Evolutionary conservation across 2,797 vertebrate species (phyloP).

Genomic region (Syngnathus acus): DNA sequence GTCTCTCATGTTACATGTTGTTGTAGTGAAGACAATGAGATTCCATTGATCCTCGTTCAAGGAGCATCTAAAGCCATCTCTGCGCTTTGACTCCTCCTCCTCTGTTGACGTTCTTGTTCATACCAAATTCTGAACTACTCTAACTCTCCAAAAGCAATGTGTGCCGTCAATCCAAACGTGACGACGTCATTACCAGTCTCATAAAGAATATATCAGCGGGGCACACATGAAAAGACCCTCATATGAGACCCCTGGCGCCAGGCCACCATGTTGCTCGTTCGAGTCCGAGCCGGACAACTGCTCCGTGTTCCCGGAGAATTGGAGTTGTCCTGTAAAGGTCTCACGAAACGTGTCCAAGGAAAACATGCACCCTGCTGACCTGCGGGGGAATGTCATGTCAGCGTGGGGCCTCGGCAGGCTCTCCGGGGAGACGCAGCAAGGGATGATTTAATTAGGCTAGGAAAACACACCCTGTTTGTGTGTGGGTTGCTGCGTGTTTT

Average conservation of each 20-base stretch:
- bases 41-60: conserved; percentile 40
- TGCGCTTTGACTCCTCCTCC: conserved; percentile 31
- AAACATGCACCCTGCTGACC: conserved; percentile 65
- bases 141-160: neutral
- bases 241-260: conserved; percentile 27
- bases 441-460: conserved; percentile 61
- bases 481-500: conserved; percentile 3
- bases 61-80: conserved; percentile 50
- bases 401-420: conserved; percentile 43
- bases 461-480: conserved; percentile 41
- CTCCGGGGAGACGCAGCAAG: conserved; percentile 31
- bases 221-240: conserved; percentile 19
- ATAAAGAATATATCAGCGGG: conserved; percentile 48
- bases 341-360: conserved; percentile 67
- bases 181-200: neutral
- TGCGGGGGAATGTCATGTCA: conserved; percentile 48
- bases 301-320: conserved; percentile 25
- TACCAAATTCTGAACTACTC: too few species aligned
- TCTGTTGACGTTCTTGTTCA: conserved; percentile 21
- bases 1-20: conserved; percentile 45
- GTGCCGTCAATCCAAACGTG: neutral
- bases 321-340: conserved; percentile 25
- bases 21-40: conserved; percentile 33
- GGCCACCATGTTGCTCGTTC: neutral
- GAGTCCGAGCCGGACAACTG: conserved; percentile 19